A percentile compares a stretch with the other conserved stretches of the same genome.
phyloP scores from a whole-genome alignment of 1,140 invertebrate species.

The Micrasema minimum region DNA sequence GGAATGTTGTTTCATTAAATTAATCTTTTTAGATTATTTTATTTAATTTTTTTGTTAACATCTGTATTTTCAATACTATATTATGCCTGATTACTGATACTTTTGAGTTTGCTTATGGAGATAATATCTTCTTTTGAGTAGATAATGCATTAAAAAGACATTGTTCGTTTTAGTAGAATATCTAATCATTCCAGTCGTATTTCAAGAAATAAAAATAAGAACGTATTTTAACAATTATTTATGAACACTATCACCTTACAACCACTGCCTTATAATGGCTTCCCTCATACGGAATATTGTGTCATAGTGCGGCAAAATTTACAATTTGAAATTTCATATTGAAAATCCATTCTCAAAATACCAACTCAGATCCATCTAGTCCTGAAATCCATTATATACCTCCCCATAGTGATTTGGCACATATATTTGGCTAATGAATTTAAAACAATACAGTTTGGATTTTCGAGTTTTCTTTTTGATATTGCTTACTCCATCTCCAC shows the following conservation, averaged over 20 bases:
- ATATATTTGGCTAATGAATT: slow-evolving; percentile 16
- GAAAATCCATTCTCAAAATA: slow-evolving; percentile 9
- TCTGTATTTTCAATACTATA: too few species aligned
- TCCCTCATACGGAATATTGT: slow-evolving; percentile 3
- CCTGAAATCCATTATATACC: slow-evolving; percentile 20
- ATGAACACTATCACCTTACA: slow-evolving; percentile 33
- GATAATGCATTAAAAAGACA: too few species aligned
- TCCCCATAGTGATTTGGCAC: slow-evolving; percentile 19
- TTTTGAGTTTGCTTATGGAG: too few species aligned
- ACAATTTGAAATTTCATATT: not conserved
- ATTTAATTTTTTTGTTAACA: too few species aligned
- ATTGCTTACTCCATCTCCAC: not conserved
- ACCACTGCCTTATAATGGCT: slow-evolving; percentile 28
- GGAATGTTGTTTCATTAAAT: too few species aligned
- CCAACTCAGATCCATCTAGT: slow-evolving; percentile 5
- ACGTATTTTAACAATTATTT: slow-evolving; percentile 30
- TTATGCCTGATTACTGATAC: too few species aligned
- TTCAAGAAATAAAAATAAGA: slow-evolving; percentile 6
- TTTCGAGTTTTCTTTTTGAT: slow-evolving; percentile 7
- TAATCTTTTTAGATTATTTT: too few species aligned
- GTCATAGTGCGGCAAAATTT: slow-evolving; percentile 20
- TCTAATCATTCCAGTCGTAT: slow-evolving; percentile 24
- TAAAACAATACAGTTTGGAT: slow-evolving; percentile 20
- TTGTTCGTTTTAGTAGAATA: too few species aligned
- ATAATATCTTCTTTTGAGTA: too few species aligned